A percentile compares a stretch with the other conserved stretches of the same genome.
These are phyloP conservation scores for Vicugna pacos DNA, from an alignment of 2,113 vertebrate species.

Conservation along the genomic window DNA sequence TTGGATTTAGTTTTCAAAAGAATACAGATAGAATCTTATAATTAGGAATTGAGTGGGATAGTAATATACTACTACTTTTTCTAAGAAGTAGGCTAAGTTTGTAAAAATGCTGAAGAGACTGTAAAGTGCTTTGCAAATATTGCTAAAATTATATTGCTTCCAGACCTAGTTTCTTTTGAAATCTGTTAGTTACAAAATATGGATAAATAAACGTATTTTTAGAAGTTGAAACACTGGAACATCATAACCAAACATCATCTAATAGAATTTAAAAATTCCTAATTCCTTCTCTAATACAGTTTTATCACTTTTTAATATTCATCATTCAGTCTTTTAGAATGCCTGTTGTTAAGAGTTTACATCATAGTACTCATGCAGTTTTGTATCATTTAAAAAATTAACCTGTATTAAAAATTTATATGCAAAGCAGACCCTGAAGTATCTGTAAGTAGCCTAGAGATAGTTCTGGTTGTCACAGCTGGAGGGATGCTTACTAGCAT, in stretches of 20 bases:
- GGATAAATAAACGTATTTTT: conserved; percentile 36
- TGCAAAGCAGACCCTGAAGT: not conserved
- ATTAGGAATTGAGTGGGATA: not conserved
- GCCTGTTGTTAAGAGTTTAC: not conserved
- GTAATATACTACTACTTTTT: not conserved
- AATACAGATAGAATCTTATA: conserved; percentile 12
- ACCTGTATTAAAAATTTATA: not conserved
- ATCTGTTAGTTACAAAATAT: conserved; percentile 16
- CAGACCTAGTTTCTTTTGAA: not conserved
- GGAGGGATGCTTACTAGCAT: conserved; percentile 11
- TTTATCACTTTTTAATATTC: conserved; percentile 34
- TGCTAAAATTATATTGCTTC: conserved; percentile 25
- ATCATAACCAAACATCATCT: conserved; percentile 22
- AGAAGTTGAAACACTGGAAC: not conserved
- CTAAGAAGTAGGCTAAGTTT: conserved; percentile 22
- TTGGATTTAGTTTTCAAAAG: conserved; percentile 44
- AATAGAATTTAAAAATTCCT: not conserved
- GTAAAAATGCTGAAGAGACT: conserved; percentile 38
- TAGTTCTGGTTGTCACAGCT: not conserved
- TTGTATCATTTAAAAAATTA: conserved; percentile 40
- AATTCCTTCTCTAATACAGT: not conserved
- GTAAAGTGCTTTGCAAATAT: not conserved
- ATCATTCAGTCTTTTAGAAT: conserved; percentile 11
- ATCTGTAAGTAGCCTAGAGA: not conserved
- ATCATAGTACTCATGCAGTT: not conserved